Conservation (phyloP, 2,113 vertebrate species). For the Cebidichthys violaceus region DNA sequence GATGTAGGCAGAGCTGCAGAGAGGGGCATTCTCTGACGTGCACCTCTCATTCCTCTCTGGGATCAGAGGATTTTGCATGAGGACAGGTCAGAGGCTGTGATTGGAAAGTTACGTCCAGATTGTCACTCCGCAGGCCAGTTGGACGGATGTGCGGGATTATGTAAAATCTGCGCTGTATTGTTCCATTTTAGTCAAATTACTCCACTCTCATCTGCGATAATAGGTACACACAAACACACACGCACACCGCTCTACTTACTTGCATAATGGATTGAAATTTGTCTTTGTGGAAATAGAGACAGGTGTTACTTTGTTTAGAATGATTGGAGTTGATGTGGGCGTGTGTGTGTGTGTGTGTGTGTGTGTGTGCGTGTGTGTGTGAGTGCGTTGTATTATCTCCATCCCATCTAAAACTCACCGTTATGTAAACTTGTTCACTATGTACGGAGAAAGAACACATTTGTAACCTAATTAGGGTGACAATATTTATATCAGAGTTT, state of each 20-base stretch:
- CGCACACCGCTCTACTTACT: conserved; percentile 22
- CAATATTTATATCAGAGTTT: not conserved
- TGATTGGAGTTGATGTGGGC: conserved; percentile 18
- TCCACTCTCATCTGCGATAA: conserved; percentile 74
- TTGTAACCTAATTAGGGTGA: not conserved
- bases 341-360: conserved; percentile 26
- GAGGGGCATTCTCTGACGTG: not conserved
- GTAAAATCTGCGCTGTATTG: conserved; percentile 76
- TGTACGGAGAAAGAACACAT: not conserved
- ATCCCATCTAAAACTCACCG: not conserved
- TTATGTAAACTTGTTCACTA: not conserved
- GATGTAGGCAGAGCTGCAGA: not conserved
- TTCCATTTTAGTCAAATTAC: conserved; percentile 80
- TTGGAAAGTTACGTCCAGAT: conserved; percentile 63
- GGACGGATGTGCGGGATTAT: conserved; percentile 73
- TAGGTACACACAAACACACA: conserved; percentile 51
- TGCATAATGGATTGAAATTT: conserved; percentile 67
- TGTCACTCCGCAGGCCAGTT: conserved; percentile 54
- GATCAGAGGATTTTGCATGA: conserved; percentile 48
- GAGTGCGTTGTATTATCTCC: not conserved
- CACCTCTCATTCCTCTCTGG: conserved; percentile 2
- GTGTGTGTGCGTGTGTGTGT: not conserved
- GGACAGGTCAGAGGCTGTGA: conserved; percentile 50
- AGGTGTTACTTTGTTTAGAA: conserved; percentile 55
- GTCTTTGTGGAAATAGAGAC: conserved; percentile 49